Conservation (phyloP, 2,888 invertebrate species). For the Troides helena region DNA sequence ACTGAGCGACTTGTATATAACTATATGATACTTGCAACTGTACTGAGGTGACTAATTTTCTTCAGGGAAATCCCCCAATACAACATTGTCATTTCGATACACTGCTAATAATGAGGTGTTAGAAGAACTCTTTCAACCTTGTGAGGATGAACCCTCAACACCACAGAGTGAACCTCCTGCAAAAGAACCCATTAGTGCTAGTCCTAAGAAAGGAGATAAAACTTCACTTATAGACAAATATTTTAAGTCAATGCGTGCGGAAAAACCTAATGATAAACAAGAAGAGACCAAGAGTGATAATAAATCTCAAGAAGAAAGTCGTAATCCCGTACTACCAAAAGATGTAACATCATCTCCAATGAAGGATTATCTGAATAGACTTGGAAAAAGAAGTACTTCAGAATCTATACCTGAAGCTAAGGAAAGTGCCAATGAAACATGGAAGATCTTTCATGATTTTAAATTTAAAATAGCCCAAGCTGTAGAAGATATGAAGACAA, state of each 20-base stretch:
- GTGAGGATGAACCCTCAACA: slow-evolving; percentile 79
- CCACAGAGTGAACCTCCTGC: slow-evolving; percentile 70
- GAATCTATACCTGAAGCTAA: slow-evolving; percentile 74
- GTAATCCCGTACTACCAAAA: slow-evolving; percentile 48
- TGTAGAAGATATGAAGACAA: slow-evolving; percentile 87
- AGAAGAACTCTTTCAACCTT: slow-evolving; percentile 83
- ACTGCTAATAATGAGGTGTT: slow-evolving; percentile 88
- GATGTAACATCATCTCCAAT: slow-evolving; percentile 74
- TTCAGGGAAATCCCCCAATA: slow-evolving; percentile 70
- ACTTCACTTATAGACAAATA: slow-evolving; percentile 74
- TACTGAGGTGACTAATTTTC: slow-evolving; percentile 27
- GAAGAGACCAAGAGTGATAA: slow-evolving; percentile 56
- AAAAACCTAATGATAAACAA: slow-evolving; percentile 55
- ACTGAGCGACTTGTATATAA: no score
- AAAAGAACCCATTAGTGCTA: slow-evolving; percentile 59
- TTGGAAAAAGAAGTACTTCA: slow-evolving; percentile 82
- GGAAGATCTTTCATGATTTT: slow-evolving; percentile 86
- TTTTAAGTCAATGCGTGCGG: slow-evolving; percentile 67
- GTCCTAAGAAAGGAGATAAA: slow-evolving; percentile 70
- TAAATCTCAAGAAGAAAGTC: slow-evolving; percentile 53
- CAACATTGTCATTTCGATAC: slow-evolving; percentile 83
- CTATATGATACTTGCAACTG: background rate
- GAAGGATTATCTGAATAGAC: slow-evolving; percentile 79
- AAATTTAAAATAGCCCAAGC: slow-evolving; percentile 88
- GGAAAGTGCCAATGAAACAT: slow-evolving; percentile 80